Conservation (phyloP, 2,113 vertebrate genomes). For the Tympanuchus pallidicinctus region DNA sequence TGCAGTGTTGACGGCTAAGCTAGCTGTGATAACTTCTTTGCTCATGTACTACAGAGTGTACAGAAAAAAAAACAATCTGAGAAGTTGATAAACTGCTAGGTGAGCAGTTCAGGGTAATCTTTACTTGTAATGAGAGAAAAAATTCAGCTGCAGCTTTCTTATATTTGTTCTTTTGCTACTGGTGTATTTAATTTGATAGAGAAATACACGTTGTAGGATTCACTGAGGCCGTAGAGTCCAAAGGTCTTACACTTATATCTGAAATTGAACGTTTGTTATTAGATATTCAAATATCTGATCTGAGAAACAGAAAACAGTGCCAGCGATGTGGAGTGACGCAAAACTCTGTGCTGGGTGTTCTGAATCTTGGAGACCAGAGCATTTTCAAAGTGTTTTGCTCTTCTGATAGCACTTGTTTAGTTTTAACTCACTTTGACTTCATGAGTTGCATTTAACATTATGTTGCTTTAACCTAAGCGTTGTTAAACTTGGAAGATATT, state of each 20-base stretch:
- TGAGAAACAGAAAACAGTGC: background rate
- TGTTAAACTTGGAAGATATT: background rate
- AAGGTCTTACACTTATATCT: background rate
- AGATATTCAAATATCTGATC: background rate
- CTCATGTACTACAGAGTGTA: background rate
- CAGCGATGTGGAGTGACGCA: background rate
- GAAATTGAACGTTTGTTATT: background rate
- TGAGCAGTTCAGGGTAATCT: background rate
- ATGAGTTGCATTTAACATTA: background rate
- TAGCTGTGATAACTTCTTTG: background rate
- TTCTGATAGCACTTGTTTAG: background rate
- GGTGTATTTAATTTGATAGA: background rate
- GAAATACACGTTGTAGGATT: background rate
- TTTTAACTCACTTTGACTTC: background rate
- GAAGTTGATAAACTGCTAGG: background rate
- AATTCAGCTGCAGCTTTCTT: background rate
- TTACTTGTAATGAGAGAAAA: background rate
- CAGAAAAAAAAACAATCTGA: background rate
- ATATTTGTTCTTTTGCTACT: background rate
- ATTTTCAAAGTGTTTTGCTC: background rate
- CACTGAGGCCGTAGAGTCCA: background rate
- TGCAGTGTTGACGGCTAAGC: background rate
- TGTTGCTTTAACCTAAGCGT: background rate
- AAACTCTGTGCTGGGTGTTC: background rate
- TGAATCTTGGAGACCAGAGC: background rate